Evolutionary conservation across 2,797 vertebrate genomes (phyloP).

Genomic region (Melopsittacus undulatus): DNA sequence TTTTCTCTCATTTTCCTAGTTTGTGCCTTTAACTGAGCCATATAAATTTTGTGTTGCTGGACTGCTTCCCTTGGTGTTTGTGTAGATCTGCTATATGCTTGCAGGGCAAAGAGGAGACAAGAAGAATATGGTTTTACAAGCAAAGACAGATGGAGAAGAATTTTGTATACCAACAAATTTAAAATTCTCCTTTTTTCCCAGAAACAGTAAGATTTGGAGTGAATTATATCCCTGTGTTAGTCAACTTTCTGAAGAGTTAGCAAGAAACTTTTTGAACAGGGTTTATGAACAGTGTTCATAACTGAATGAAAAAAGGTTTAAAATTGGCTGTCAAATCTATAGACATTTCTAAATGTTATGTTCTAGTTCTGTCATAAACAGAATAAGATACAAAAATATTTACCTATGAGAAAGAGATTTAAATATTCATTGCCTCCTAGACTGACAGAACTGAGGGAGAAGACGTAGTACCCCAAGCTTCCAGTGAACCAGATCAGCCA

Average conservation of each 20-base stretch:
- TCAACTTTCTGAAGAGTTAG: background rate
- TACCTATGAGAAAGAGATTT: conserved; percentile 92
- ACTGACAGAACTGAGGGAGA: conserved; percentile 89
- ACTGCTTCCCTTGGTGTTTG: background rate
- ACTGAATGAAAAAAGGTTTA: background rate
- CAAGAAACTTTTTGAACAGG: background rate
- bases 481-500: conserved; percentile 95
- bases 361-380: conserved; percentile 24
- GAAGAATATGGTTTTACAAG: background rate
- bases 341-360: background rate
- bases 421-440: conserved; percentile 90
- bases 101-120: background rate
- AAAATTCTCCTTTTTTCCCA: background rate
- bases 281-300: background rate
- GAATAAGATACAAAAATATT: conserved; percentile 62
- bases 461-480: conserved; percentile 92
- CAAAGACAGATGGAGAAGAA: background rate
- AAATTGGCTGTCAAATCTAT: background rate
- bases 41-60: background rate
- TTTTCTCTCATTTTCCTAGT: background rate
- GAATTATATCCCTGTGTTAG: background rate
- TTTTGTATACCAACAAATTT: background rate
- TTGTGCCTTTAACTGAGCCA: background rate
- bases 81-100: background rate
- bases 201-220: background rate